These are phyloP conservation scores for Zeus faber DNA, from an alignment of 2,113 vertebrate genomes.

Conservation along the genomic window DNA sequence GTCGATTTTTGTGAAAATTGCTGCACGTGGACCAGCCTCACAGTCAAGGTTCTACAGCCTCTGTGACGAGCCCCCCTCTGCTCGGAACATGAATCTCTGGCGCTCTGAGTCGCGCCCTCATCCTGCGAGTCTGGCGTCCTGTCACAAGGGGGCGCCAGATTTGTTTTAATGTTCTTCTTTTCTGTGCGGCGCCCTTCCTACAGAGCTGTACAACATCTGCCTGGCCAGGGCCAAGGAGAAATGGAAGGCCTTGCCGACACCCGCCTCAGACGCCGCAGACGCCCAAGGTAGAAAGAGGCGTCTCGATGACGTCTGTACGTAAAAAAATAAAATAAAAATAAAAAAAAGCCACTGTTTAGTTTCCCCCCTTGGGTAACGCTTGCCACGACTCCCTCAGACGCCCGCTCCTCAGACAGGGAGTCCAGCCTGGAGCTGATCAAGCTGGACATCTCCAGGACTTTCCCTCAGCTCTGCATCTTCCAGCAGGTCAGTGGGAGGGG, in stretches of 20 bases:
- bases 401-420: conserved; percentile 87
- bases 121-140: not conserved
- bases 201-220: conserved; percentile 92
- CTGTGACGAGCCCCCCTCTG: too few species aligned
- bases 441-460: conserved; percentile 95
- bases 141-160: conserved; percentile 36
- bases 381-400: conserved; percentile 63
- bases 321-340: too few species aligned
- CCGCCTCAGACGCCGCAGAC: conserved; percentile 74
- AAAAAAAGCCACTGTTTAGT: too few species aligned
- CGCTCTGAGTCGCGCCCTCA: too few species aligned
- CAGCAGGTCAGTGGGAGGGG: conserved; percentile 80
- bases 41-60: too few species aligned
- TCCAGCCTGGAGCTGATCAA: conserved; percentile 95
- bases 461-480: conserved; percentile 94
- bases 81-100: too few species aligned
- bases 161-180: not conserved
- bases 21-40: too few species aligned
- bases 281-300: too few species aligned
- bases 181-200: conserved; percentile 16
- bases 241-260: conserved; percentile 77
- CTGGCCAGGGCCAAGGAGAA: conserved; percentile 89
- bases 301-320: too few species aligned
- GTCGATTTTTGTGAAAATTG: too few species aligned
- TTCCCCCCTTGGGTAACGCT: not conserved